These are phyloP conservation scores for Sipha maydis DNA, from an alignment of 2,888 invertebrate genomes.

Conservation along the genomic window DNA sequence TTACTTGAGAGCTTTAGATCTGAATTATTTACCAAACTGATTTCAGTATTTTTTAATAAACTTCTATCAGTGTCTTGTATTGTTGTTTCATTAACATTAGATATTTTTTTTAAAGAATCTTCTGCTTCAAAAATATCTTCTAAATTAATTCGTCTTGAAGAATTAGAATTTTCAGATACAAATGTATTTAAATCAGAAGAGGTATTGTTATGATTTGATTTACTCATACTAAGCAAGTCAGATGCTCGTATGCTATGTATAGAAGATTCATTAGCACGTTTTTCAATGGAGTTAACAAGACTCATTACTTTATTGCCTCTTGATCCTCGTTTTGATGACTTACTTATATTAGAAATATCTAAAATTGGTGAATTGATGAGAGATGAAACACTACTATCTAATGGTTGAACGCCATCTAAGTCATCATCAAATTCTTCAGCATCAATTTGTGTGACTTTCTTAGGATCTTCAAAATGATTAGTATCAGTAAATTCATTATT, in stretches of 20 bases:
- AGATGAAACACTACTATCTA: constrained; percentile 51
- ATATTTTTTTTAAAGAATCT: constrained; percentile 48
- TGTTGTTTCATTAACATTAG: not conserved
- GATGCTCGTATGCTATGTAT: constrained; percentile 45
- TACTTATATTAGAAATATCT: not conserved
- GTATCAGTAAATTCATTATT: constrained; percentile 4
- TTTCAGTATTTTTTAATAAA: not conserved
- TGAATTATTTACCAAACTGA: not conserved
- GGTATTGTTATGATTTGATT: not conserved
- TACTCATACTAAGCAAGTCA: constrained; percentile 35
- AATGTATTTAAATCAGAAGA: not conserved
- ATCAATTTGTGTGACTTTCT: not conserved
- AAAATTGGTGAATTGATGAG: constrained; percentile 52
- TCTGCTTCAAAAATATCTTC: constrained; percentile 46
- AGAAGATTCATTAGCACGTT: constrained; percentile 22
- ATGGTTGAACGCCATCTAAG: constrained; percentile 53
- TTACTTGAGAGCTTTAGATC: not conserved
- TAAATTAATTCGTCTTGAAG: constrained; percentile 47
- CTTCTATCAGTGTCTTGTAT: not conserved
- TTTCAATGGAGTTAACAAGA: constrained; percentile 48
- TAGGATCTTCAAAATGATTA: not conserved
- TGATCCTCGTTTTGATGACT: constrained; percentile 48
- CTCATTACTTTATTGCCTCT: constrained; percentile 58
- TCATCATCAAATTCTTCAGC: constrained; percentile 51
- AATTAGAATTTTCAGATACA: constrained; percentile 2